A percentile compares a stretch with the other conserved stretches of the same genome.
Conservation (phyloP, 2,797 vertebrate genomes). For the Urosaurus nigricauda region DNA sequence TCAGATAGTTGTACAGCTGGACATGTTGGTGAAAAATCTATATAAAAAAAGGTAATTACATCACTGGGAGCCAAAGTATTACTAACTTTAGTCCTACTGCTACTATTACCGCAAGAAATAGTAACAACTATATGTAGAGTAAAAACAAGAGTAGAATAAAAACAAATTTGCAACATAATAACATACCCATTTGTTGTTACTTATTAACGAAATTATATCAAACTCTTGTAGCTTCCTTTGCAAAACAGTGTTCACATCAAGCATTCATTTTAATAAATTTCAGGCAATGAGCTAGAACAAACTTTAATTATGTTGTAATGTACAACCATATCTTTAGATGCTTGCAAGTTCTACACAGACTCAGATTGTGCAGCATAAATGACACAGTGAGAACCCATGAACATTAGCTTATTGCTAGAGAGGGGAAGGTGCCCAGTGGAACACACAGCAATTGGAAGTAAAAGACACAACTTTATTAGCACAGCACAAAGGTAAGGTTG, state of each 20-base stretch:
- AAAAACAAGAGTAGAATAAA: not conserved
- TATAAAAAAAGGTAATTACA: not conserved
- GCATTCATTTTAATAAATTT: not conserved
- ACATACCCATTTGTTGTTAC: not conserved
- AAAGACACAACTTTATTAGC: too few species aligned
- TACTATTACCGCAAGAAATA: not conserved
- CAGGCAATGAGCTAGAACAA: not conserved
- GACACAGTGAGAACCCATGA: not conserved
- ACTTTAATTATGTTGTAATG: not conserved
- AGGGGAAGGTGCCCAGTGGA: too few species aligned
- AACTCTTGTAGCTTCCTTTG: not conserved
- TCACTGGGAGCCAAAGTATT: not conserved
- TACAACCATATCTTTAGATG: not conserved
- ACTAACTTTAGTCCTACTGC: not conserved
- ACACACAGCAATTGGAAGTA: too few species aligned
- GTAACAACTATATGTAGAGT: not conserved
- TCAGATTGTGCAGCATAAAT: not conserved
- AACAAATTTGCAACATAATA: not conserved
- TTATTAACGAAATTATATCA: not conserved
- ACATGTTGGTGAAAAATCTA: slow-evolving; percentile 57
- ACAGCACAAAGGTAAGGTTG: too few species aligned
- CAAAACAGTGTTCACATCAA: not conserved
- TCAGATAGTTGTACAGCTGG: not conserved
- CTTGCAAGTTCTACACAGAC: not conserved
- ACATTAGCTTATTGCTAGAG: not conserved